A percentile compares a stretch with the other conserved stretches of the same genome.
These are phyloP conservation scores for Cervus canadensis DNA, from an alignment of 2,113 vertebrate species.

Conservation along the genomic window DNA sequence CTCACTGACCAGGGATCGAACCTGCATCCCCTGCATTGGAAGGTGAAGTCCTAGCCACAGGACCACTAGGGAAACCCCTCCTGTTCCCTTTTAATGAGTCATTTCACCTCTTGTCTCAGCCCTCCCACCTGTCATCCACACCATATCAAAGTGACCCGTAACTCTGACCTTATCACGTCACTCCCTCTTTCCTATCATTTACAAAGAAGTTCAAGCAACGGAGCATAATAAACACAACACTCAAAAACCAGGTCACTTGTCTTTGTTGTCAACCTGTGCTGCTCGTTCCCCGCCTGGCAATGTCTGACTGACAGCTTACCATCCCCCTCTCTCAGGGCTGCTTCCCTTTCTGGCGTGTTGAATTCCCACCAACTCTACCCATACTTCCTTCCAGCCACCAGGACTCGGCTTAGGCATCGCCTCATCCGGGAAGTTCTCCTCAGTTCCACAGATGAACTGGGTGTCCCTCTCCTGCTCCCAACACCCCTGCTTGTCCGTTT, in stretches of 20 bases:
- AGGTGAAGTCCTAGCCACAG: background rate
- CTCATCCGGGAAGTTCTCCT: background rate
- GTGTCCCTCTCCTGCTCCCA: background rate
- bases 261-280: background rate
- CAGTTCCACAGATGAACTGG: background rate
- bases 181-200: background rate
- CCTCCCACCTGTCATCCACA: background rate
- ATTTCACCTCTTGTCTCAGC: background rate
- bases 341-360: background rate
- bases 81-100: background rate
- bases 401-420: too few species aligned
- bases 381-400: background rate
- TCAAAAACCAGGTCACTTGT: background rate
- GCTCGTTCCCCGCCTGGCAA: background rate
- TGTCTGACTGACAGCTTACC: background rate
- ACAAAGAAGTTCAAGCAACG: background rate
- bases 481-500: background rate
- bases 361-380: background rate
- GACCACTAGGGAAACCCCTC: background rate
- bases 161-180: background rate
- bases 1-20: background rate
- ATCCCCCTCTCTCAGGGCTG: fast-evolving
- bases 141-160: background rate
- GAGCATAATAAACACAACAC: background rate
- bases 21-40: background rate